Percentiles rank a stretch among this genome's conserved stretches.
Conservation (phyloP, 2,888 invertebrate genomes). For the Troglohyphantes excavatus region DNA sequence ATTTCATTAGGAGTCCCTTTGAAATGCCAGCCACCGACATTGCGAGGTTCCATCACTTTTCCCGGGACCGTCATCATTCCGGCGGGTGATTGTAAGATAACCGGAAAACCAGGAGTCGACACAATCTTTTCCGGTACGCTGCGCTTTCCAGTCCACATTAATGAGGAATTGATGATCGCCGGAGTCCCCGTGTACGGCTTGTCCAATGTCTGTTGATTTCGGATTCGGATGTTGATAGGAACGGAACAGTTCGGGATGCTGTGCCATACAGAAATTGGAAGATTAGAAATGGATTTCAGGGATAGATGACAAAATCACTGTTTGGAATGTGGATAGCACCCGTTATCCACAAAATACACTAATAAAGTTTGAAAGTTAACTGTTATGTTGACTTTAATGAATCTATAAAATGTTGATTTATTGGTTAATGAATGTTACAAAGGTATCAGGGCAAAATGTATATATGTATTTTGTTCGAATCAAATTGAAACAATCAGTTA, state of each 20-base stretch:
- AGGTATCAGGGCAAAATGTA: no score
- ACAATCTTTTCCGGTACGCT: conserved; percentile 61
- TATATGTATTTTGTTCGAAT: no score
- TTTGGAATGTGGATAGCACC: no score
- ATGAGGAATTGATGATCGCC: conserved; percentile 68
- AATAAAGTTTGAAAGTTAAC: no score
- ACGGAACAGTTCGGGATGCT: not conserved
- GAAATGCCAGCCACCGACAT: not conserved
- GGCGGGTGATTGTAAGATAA: conserved; percentile 44
- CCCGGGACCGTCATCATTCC: conserved; percentile 2
- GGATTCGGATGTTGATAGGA: not conserved
- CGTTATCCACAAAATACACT: no score
- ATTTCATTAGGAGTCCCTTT: conserved; percentile 6
- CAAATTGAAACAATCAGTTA: no score
- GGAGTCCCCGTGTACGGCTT: not conserved
- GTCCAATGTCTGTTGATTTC: not conserved
- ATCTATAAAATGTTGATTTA: no score
- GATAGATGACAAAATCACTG: no score
- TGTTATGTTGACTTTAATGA: no score
- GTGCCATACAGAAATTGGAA: no score
- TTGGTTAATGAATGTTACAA: no score
- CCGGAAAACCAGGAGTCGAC: conserved; percentile 65
- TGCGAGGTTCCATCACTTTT: conserved; percentile 30
- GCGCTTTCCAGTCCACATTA: conserved; percentile 45
- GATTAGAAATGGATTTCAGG: no score